Evolutionary conservation across 2,888 invertebrate species (phyloP), one percentile per base, ranked within the genome.

Genomic region (Hemithea aestivaria): DNA sequence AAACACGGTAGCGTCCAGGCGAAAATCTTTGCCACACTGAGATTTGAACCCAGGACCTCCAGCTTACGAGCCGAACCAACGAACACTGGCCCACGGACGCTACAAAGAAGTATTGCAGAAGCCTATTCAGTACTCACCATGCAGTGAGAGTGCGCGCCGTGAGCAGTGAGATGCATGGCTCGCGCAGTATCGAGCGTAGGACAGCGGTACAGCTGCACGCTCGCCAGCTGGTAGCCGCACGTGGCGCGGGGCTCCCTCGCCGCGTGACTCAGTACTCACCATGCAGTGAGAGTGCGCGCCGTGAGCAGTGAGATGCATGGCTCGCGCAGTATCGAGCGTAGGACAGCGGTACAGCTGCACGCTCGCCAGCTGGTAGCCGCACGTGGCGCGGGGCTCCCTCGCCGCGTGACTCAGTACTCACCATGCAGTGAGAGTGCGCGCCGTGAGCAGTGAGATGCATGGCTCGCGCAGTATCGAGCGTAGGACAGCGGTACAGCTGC

Each of bases 101-200:
- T n/a, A n/a, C n/a, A n/a, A n/a, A n/a, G n/a, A n/a, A n/a, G n/a
- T n/a, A n/a, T n/a, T n/a, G n/a, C n/a, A n/a, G n/a, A n/a, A n/a
- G n/a, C n/a, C n/a, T n/a, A n/a, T n/a, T n/a, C n/a, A n/a, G 16
- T 7, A 28, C 43, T 40, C 7, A 71, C 79, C 64, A 75, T 71
- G 44, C 77, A 77, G 20, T 71, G 55, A 40, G 67, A 65, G 58
- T 76, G 73, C 0, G 77, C 72, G 1, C 71, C 69, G 56, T 77
- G 81, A 41, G 90, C 89, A 8, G 89, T 82, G 11, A 90, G 65
- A 52, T 89, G 90, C 47, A 90, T 62, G 37, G 90, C 90, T n/a
- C n/a, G n/a, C n/a, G n/a, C n/a, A n/a, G n/a, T n/a, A n/a, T n/a
- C n/a, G n/a, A n/a, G n/a, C n/a, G n/a, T n/a, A n/a, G n/a, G n/a